Evolutionary conservation across 2,113 vertebrate genomes (phyloP).

Genomic region (Phrynocephalus versicolor): DNA sequence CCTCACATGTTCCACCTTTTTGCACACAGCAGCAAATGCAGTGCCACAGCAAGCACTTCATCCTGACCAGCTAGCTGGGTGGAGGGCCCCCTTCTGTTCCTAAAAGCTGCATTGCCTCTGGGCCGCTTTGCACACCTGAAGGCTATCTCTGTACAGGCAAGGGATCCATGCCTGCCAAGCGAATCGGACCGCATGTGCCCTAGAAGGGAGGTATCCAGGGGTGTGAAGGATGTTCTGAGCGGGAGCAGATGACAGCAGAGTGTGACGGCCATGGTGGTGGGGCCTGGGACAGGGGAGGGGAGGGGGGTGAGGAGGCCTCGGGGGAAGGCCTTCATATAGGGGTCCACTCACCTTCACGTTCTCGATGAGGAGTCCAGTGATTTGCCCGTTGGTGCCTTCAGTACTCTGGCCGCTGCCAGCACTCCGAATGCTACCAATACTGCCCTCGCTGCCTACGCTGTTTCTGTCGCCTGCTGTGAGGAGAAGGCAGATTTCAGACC

Average conservation of each 20-base stretch:
- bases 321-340: neutral
- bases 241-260: too few species aligned
- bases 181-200: neutral
- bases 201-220: too few species aligned
- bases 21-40: neutral
- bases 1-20: neutral
- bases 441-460: slow-evolving; percentile 91
- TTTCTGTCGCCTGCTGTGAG: slow-evolving; percentile 88
- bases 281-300: neutral
- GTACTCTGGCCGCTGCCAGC: slow-evolving; percentile 94
- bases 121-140: neutral
- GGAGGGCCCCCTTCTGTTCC: neutral
- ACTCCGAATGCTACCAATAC: slow-evolving; percentile 92
- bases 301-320: too few species aligned
- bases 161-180: neutral
- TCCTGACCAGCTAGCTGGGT: neutral
- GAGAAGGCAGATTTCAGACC: neutral
- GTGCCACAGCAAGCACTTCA: neutral
- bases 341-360: slow-evolving; percentile 73
- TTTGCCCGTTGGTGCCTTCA: slow-evolving; percentile 83
- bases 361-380: slow-evolving; percentile 74
- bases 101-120: neutral
- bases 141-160: neutral
- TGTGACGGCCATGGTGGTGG: too few species aligned
- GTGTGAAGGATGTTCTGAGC: too few species aligned